Base-by-base conservation (phyloP, 2,888 invertebrate species). In the Calliphora vomitoria region DNA sequence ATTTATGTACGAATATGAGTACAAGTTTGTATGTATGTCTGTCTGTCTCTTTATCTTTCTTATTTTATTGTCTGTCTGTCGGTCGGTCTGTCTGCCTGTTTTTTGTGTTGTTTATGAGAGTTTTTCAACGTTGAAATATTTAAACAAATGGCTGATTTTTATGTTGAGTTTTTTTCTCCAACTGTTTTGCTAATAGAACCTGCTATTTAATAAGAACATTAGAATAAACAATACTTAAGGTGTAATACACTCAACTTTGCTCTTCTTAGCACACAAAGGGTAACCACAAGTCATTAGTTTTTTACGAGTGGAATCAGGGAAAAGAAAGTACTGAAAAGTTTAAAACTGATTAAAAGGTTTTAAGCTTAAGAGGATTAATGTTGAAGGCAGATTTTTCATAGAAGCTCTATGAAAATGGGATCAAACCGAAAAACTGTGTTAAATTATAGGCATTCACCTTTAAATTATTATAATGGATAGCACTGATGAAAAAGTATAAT, bases 161-260 rank as follows among this genome's bases (percentile, higher is more conserved):
- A 68, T 75, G 47, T 20, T 80, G 62, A 50, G 15, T 53, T 13
- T 66, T 25, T 18, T 15, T 20, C n/a, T n/a, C 35, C 11, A 25
- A 15, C 4, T 8, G 20, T 72, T 38, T 38, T 20, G 68, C 25
- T 83, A 83, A 83, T 75, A 71, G 68, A 82, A 74, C 41, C 50
- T 62, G 74, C 72, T 82, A 83, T 81, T 72, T 78, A 85, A 76
- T 55, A 55, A 78, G 41, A 79, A 25, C 58, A 60, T 68, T 60
- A 69, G 15, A 50, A 53, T 25, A 47, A 50, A 62, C 53, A 66
- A 74, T 84, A 58, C 68, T 85, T 75, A 60, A 82, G 69, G 82
- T 78, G 82, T 78, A 64, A 44, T 80, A 15, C 44, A 76, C 38
- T 35, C 44, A 58, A 72, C 71, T 83, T 13, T 55, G 64, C 38